Base-by-base conservation (phyloP, 2,113 vertebrate genomes). In the Plestiodon gilberti region DNA sequence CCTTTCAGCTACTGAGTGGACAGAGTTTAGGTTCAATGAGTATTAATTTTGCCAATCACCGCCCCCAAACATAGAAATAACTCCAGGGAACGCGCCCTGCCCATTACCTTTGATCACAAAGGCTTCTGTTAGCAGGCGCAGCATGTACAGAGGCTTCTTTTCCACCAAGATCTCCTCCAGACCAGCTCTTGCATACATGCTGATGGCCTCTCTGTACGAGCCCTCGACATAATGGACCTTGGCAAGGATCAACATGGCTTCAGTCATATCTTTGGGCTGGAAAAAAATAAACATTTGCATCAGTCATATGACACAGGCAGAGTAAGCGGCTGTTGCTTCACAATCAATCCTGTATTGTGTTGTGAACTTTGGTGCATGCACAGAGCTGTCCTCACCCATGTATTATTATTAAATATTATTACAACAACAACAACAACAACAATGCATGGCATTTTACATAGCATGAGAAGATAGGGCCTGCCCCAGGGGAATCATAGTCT, bases 181-280 rank as follows among this genome's bases (percentile, higher is more conserved):
- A 62, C 98, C 98, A 13, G 98, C 98, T 90, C 95, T 96, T 2
- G 97, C 98, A 23, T 99, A 99, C 99, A 99, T 99, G 89, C 99
- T 99, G 95, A 98, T 96, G 48, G 99, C 98, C 30, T 99, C 98
- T 84, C 98, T 95, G 95, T 98, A 99, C 2, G 97, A 97, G 67
- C 98, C 99, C 92, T 99, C 98, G 79, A 98, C 96, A 1, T 98
- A 99, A 94, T 99, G 96, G 91, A 99, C 97, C 93, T 99, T 99
- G 86, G 98, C 99, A 95, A 99, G 96, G 86, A 99, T 97, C 81
- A 99, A 95, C 94, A 99, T 96, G 83, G 98, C 97, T 96, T 99
- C 99, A 25, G 96, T 97, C 95, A 99, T 90, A 83, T 98, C 97
- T 88, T 97, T 97, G 0, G 98, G 97, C 99, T 99, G 93, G 76